Conservation (phyloP, 1,140 invertebrate species). For the Acromyrmex heyeri region DNA sequence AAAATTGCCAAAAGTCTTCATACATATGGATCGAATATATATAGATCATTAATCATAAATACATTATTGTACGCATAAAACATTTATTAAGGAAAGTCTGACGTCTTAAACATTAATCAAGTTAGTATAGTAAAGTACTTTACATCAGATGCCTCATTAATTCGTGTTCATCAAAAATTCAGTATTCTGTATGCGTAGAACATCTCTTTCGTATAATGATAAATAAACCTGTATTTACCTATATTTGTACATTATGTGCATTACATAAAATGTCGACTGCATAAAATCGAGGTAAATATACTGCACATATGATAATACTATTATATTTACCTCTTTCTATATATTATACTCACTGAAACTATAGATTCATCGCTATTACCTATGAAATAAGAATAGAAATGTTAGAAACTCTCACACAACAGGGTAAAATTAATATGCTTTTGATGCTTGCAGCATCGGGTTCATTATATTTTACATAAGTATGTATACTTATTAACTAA, state of each 20-base stretch:
- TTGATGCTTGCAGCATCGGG: slow-evolving; percentile 55
- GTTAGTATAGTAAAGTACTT: slow-evolving; percentile 67
- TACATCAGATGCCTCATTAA: slow-evolving; percentile 72
- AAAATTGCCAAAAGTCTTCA: slow-evolving; percentile 69
- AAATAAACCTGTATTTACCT: slow-evolving; percentile 74
- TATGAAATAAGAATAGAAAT: slow-evolving; percentile 60
- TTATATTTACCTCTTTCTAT: slow-evolving; percentile 68
- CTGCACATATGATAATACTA: slow-evolving; percentile 60
- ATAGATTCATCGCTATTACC: slow-evolving; percentile 63
- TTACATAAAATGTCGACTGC: slow-evolving; percentile 53
- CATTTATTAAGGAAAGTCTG: slow-evolving; percentile 73
- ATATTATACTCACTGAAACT: slow-evolving; percentile 65
- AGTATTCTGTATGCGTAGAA: slow-evolving; percentile 74
- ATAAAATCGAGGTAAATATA: slow-evolving; percentile 60
- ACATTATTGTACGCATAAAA: slow-evolving; percentile 61
- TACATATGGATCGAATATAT: slow-evolving; percentile 50
- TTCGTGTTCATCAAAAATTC: slow-evolving; percentile 74
- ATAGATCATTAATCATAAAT: slow-evolving; percentile 58
- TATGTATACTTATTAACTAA: slow-evolving; percentile 53
- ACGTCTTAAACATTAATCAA: slow-evolving; percentile 67
- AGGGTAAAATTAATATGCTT: slow-evolving; percentile 70
- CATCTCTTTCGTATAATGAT: slow-evolving; percentile 68
- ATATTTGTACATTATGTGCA: slow-evolving; percentile 71
- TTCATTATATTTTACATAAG: slow-evolving; percentile 60
- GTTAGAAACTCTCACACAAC: slow-evolving; percentile 63